Evolutionary conservation across 2,113 vertebrate genomes (phyloP).

Genomic region (Eolophus roseicapilla): DNA sequence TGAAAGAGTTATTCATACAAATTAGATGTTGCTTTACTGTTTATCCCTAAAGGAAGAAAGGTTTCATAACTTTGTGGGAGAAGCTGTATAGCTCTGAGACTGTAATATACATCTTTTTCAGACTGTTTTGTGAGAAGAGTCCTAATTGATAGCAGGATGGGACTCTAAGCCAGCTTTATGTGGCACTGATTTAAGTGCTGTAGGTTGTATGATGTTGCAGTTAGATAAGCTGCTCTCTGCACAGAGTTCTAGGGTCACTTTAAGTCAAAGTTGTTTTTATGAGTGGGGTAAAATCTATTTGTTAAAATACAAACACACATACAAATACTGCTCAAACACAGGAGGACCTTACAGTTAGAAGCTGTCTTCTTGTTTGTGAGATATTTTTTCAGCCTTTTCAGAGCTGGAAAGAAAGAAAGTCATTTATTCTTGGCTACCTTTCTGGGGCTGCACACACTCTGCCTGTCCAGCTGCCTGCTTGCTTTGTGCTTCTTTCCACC

Average conservation of each 20-base stretch:
- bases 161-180: not conserved
- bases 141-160: not conserved
- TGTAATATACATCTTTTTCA: not conserved
- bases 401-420: not conserved
- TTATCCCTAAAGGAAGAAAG: conserved; percentile 42
- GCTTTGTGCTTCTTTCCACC: not conserved
- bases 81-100: conserved; percentile 8
- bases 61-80: conserved; percentile 43
- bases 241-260: not conserved
- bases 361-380: not conserved
- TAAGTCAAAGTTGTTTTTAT: not conserved
- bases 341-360: not conserved
- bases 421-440: conserved; percentile 10
- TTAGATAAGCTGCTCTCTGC: not conserved
- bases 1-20: conserved; percentile 11
- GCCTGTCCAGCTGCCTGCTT: not conserved
- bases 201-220: not conserved
- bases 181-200: not conserved
- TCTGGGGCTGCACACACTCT: conserved; percentile 23
- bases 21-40: conserved; percentile 10
- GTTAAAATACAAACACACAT: not conserved
- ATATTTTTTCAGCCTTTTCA: not conserved
- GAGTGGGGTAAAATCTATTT: not conserved
- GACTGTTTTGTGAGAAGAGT: not conserved
- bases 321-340: not conserved